Base-by-base conservation (phyloP, 1,140 invertebrate genomes). In the Ostrea edulis region DNA sequence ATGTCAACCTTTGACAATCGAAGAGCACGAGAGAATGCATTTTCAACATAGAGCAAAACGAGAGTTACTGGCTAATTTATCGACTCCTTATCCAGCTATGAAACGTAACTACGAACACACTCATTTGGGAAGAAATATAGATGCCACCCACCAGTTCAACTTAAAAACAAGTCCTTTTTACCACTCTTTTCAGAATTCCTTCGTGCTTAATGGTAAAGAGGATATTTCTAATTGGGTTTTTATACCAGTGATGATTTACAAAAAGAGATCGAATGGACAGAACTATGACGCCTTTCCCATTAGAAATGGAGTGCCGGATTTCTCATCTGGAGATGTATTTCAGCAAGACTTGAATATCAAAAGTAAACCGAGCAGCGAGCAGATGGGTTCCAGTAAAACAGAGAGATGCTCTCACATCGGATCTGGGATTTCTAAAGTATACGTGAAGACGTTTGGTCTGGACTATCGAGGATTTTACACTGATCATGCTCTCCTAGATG, bases 201-300 rank as follows among this genome's bases (percentile, higher is more conserved):
- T 90, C 84, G 88, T 86, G 53, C 51, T 91, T 8, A 88, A 92
- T 65, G 87, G 89, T 11, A 35, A n/a, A 25, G 88, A 89, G 20
- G 92, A 93, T 82, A 88, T 85, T 8, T 88, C 86, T 62, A 29
- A 87, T 51, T 93, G 92, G 92, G 89, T 84, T n/a, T 91, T 89
- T 81, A 20, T 92, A 5, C 90, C 92, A 0, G 90, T 93, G 0
- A 89, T 89, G 62, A 88, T 93, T 68, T 85, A 91, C 68, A 81
- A 89, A 20, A 82, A 62, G 44, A 62, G 92, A 35, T 88, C 91
- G 9, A 88, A 88, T 0, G 85, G 86, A 29, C 87, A 87, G 44
- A 52, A 51, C 9, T 92, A 87, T 83, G 51, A 88, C 5, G 88
- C 89, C 0, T 90, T 87, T 84, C 89, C 90, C 0, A 89, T 92